Base-by-base conservation (phyloP, 1,140 invertebrate species). In the Lethrus apterus region DNA sequence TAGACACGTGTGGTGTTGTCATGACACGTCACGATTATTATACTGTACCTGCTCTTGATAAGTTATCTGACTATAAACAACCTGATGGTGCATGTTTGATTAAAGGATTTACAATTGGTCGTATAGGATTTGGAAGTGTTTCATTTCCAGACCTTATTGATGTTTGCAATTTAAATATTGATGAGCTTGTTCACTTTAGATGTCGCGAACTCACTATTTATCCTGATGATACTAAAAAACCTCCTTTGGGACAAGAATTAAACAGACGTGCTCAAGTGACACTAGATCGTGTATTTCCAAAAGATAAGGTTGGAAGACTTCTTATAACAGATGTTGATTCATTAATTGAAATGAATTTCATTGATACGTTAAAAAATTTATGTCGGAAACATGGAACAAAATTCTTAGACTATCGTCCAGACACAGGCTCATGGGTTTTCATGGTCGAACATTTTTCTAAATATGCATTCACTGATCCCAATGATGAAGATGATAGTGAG, bases 371-470 rank as follows among this genome's bases (percentile, higher is more conserved):
- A 29, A 80, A 90, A 29, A 73, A 80, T 35, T 83, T 87, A 2
- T 93, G 91, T 46, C 77, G 80, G 33, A 92, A 89, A 60, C 81
- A 96, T 56, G 83, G 83, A 38, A 90, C 90, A 0, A 80, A 81
- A 35, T 98, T 99, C 63, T 80, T 96, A 10, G 94, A 98, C 60
- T 99, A 98, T 67, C 74, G 89, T 1, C 87, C 93, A 0, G 85
- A 91, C 63, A 96, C 90, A 26, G 96, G 96, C 5, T 93, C 91
- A 13, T 99, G 95, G 95, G 92, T 86, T 20, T 91, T 88, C 56
- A 84, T 86, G 64, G 92, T 95, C 18, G 84, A 93, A 48, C 94
- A 98, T 70, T 98, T 98, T 67, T 96, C 93, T 0, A 97, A 97
- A 64, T 98, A 98, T 68, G 93, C 90, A 2, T 69, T 97, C 4